Evolutionary conservation across 2,888 invertebrate species (phyloP).

Genomic region (Alviniconcha strummeri): DNA sequence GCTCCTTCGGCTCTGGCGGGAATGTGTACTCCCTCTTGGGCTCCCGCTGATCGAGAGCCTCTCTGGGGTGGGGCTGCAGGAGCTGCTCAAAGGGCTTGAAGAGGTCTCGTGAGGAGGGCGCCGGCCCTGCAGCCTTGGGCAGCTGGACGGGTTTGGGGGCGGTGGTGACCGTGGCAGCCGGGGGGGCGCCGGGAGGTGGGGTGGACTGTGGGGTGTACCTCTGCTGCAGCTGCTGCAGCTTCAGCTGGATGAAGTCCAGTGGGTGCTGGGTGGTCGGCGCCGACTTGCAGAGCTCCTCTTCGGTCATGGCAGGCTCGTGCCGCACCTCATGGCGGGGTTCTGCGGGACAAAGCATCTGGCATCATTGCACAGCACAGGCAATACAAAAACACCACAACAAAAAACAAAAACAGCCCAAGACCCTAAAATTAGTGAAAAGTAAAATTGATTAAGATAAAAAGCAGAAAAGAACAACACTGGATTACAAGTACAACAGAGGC

Average conservation of each 20-base stretch:
- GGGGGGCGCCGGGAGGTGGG: slow-evolving; percentile 36
- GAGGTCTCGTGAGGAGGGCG: slow-evolving; percentile 36
- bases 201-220: slow-evolving; percentile 36
- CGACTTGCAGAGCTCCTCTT: slow-evolving; percentile 37
- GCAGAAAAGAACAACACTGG: too few relatives aligned
- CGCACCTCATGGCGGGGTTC: slow-evolving; percentile 24
- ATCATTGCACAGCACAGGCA: too few relatives aligned
- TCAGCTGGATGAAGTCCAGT: slow-evolving; percentile 60
- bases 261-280: slow-evolving; percentile 57
- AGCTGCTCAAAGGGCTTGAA: slow-evolving; percentile 35
- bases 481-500: too few relatives aligned
- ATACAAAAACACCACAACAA: too few relatives aligned
- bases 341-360: not conserved
- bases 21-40: slow-evolving; percentile 41
- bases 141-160: slow-evolving; percentile 32
- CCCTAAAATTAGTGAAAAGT: too few relatives aligned
- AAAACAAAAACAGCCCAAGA: too few relatives aligned
- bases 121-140: slow-evolving; percentile 24
- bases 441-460: too few relatives aligned
- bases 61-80: slow-evolving; percentile 27
- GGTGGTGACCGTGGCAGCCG: slow-evolving; percentile 33
- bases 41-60: slow-evolving; percentile 19
- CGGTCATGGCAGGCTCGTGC: slow-evolving; percentile 29
- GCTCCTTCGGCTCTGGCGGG: slow-evolving; percentile 50
- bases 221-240: slow-evolving; percentile 44